Conservation (phyloP, 2,797 vertebrate species). For the Borostomias antarcticus region DNA sequence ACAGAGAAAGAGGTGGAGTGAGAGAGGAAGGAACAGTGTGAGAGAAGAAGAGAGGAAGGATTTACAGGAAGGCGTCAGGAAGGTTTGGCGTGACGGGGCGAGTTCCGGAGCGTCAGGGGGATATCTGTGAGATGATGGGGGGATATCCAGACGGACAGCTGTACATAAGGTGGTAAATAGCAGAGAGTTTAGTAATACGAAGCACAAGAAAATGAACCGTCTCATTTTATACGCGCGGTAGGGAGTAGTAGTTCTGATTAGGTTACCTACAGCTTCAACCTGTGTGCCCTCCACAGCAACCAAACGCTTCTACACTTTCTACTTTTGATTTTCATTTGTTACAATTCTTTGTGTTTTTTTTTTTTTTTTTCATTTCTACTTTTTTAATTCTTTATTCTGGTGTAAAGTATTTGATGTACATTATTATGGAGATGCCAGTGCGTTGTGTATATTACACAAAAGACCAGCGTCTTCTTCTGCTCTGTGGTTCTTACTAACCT, state of each 20-base stretch:
- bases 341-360: slow-evolving; percentile 56
- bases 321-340: slow-evolving; percentile 51
- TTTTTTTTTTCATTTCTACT: slow-evolving; percentile 74
- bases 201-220: slow-evolving; percentile 89
- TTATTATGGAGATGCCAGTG: slow-evolving; percentile 90
- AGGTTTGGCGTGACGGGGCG: slow-evolving; percentile 12
- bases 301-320: slow-evolving; percentile 82
- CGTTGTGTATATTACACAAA: slow-evolving; percentile 97
- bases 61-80: slow-evolving; percentile 15
- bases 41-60: slow-evolving; percentile 5
- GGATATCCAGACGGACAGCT: slow-evolving; percentile 58
- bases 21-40: neutral
- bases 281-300: slow-evolving; percentile 87
- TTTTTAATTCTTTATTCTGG: slow-evolving; percentile 86
- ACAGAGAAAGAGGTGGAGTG: neutral
- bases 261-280: slow-evolving; percentile 79
- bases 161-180: slow-evolving; percentile 74
- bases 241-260: slow-evolving; percentile 84
- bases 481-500: slow-evolving; percentile 86
- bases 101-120: slow-evolving; percentile 19
- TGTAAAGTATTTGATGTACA: slow-evolving; percentile 99
- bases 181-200: slow-evolving; percentile 75
- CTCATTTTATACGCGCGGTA: slow-evolving; percentile 73
- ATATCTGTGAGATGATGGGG: slow-evolving; percentile 54
- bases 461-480: slow-evolving; percentile 84